These are phyloP conservation scores for Ophiothrix spiculata DNA, from an alignment of 35 echinoderm and acorn worm species.

Conservation along the genomic window DNA sequence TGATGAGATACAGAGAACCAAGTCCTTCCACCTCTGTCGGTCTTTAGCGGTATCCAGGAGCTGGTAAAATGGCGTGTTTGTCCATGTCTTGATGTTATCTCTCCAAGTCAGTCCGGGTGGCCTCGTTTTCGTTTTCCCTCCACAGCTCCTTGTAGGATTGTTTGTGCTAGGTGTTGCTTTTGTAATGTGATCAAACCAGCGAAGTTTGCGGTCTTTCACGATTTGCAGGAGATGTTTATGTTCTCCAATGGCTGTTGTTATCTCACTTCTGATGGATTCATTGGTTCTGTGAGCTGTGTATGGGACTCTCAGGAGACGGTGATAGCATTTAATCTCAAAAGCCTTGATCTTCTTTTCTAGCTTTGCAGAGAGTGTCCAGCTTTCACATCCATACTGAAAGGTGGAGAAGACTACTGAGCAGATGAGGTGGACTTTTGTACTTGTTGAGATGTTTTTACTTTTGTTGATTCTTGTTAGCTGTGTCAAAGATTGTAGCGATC, in stretches of 20 bases:
- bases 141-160: constrained; percentile 10
- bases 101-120: not conserved
- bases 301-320: constrained; percentile 5
- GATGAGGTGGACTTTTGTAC: not conserved
- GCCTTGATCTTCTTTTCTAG: not conserved
- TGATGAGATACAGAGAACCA: not conserved
- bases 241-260: constrained; percentile 7
- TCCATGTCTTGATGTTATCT: constrained; percentile 5
- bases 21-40: too few species aligned
- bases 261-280: not conserved
- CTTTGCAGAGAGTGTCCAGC: constrained; percentile 13
- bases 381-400: constrained; percentile 22
- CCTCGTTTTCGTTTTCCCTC: not conserved
- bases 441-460: too few species aligned
- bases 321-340: constrained; percentile 18
- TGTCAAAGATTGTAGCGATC: too few species aligned
- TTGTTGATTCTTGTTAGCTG: too few species aligned
- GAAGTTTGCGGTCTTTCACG: constrained; percentile 6
- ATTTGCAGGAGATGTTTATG: constrained; percentile 9
- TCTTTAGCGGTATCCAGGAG: not conserved
- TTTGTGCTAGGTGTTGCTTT: constrained; percentile 11
- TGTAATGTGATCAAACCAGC: constrained; percentile 6
- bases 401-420: not conserved
- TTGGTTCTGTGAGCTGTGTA: constrained; percentile 1
- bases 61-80: not conserved